A percentile compares a stretch with the other conserved stretches of the same genome.
These are phyloP conservation scores for Argyrosomus japonicus DNA, from an alignment of 2,113 vertebrate species.

Conservation along the genomic window DNA sequence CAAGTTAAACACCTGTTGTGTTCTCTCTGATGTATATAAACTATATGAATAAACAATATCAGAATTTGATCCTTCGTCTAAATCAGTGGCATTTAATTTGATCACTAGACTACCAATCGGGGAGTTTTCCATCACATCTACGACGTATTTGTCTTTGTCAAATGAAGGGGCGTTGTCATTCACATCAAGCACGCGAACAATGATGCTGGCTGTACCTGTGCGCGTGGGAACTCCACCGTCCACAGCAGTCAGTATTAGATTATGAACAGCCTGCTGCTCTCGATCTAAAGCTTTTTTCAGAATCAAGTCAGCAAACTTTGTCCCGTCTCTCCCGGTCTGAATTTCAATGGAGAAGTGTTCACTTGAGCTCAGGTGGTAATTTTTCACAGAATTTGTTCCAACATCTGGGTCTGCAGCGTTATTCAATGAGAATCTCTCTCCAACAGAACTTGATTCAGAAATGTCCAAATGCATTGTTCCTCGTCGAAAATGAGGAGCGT, in stretches of 20 bases:
- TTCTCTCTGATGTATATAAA: slow-evolving; percentile 77
- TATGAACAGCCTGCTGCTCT: slow-evolving; percentile 69
- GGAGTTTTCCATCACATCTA: slow-evolving; percentile 76
- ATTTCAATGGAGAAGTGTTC: slow-evolving; percentile 71
- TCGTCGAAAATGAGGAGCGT: no score
- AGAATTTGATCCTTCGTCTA: no score
- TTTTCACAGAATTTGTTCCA: slow-evolving; percentile 73
- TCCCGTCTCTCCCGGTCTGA: slow-evolving; percentile 68
- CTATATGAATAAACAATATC: slow-evolving; percentile 81
- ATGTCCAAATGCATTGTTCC: slow-evolving; percentile 84
- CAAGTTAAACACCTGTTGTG: slow-evolving; percentile 78
- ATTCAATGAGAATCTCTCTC: slow-evolving; percentile 80
- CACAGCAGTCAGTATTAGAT: slow-evolving; percentile 71
- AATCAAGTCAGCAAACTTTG: slow-evolving; percentile 61
- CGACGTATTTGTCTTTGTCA: slow-evolving; percentile 36
- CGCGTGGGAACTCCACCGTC: slow-evolving; percentile 75
- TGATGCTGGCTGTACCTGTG: slow-evolving; percentile 62
- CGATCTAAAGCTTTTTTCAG: slow-evolving; percentile 60
- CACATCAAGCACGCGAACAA: slow-evolving; percentile 65
- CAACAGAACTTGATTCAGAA: slow-evolving; percentile 60
- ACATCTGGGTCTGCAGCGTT: slow-evolving; percentile 79
- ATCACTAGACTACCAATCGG: slow-evolving; percentile 71
- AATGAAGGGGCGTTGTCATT: slow-evolving; percentile 82
- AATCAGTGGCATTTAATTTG: slow-evolving; percentile 73
- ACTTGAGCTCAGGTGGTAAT: slow-evolving; percentile 72